A percentile compares a stretch with the other conserved stretches of the same genome.
Evolutionary conservation across 2,888 invertebrate species (phyloP).

Genomic region (Phyto melanocephala): DNA sequence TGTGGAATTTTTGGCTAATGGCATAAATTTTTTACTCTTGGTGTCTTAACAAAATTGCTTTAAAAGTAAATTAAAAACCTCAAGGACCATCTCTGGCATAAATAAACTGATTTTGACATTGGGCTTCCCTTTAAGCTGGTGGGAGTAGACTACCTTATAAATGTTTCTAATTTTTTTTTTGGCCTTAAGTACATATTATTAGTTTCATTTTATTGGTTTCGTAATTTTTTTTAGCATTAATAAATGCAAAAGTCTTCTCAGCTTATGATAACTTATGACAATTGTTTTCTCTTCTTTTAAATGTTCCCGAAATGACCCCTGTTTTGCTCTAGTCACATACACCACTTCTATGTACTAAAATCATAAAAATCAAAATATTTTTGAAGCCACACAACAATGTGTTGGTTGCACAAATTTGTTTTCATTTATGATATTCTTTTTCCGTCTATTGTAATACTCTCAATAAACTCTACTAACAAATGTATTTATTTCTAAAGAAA

Average conservation of each 20-base stretch:
- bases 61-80: too few relatives aligned
- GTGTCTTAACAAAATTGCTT: too few relatives aligned
- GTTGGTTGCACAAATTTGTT: background rate
- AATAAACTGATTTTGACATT: too few relatives aligned
- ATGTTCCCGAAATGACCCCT: background rate
- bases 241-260: background rate
- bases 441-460: background rate
- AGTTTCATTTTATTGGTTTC: too few relatives aligned
- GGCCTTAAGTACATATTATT: too few relatives aligned
- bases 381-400: background rate
- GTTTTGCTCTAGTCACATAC: background rate
- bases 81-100: too few relatives aligned
- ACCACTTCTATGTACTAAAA: background rate
- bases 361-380: conserved; percentile 24
- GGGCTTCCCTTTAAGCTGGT: too few relatives aligned
- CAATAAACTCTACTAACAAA: conserved; percentile 14
- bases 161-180: too few relatives aligned
- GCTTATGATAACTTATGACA: conserved; percentile 38
- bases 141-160: too few relatives aligned
- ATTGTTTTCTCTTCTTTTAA: background rate
- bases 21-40: too few relatives aligned
- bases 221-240: too few relatives aligned
- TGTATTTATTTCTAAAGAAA: background rate
- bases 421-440: conserved; percentile 1
- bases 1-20: too few relatives aligned